Evolutionary conservation across 2,113 vertebrate species (phyloP).

Genomic region (Plecotus auritus): DNA sequence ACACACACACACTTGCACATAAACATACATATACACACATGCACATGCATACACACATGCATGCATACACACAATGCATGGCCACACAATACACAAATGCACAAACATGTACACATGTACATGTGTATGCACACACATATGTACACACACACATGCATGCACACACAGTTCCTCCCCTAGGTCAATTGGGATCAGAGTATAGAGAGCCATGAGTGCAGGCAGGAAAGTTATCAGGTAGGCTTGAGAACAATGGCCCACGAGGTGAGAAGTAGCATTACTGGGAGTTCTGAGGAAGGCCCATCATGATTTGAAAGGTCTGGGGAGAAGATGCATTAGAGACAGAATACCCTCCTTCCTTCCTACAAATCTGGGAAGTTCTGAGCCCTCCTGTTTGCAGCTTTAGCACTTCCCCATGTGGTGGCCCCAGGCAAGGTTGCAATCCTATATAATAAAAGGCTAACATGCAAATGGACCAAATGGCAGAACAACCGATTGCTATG

Average conservation of each 20-base stretch:
- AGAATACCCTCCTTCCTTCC: not conserved
- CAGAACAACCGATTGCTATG: too few species aligned
- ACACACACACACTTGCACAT: too few species aligned
- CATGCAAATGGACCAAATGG: too few species aligned
- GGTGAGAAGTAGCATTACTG: not conserved
- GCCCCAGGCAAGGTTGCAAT: too few species aligned
- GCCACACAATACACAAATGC: too few species aligned
- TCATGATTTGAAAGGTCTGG: not conserved
- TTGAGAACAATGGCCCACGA: not conserved
- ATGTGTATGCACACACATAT: too few species aligned
- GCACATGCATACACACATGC: not conserved
- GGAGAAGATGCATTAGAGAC: not conserved
- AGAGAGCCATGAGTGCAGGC: not conserved
- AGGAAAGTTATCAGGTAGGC: not conserved
- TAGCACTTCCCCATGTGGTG: not conserved
- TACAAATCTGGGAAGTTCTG: not conserved
- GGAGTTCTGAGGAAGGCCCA: not conserved
- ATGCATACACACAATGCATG: not conserved
- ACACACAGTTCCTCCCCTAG: not conserved
- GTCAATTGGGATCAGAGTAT: too few species aligned
- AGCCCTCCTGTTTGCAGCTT: not conserved
- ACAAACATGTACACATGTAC: not conserved
- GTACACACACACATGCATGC: fast-evolving
- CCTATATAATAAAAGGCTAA: too few species aligned
- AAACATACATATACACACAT: not conserved